Percentiles rank a stretch among this genome's conserved stretches.
These are phyloP conservation scores for Drosophila bocqueti DNA, from an alignment of 1,140 invertebrate genomes.

Conservation along the genomic window DNA sequence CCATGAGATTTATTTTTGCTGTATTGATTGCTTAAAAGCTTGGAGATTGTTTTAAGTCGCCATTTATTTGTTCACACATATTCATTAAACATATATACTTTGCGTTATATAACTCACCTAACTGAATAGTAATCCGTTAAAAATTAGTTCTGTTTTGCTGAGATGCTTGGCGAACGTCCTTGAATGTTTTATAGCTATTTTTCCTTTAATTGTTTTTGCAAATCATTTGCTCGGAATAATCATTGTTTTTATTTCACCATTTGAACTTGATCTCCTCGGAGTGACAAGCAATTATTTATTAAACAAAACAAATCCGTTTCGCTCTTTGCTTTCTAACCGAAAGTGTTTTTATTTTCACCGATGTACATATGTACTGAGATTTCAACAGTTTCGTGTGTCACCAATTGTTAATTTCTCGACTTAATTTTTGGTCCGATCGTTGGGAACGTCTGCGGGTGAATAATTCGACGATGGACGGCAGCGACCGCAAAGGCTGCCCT, in stretches of 20 bases:
- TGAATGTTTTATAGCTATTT: constrained; percentile 14
- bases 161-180: constrained; percentile 14
- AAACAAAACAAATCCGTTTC: constrained; percentile 32
- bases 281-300: constrained; percentile 34
- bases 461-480: constrained; percentile 60
- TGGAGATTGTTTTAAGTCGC: neutral
- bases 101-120: constrained; percentile 60
- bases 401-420: constrained; percentile 13
- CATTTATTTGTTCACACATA: constrained; percentile 10
- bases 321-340: constrained; percentile 5
- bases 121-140: constrained; percentile 12
- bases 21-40: neutral
- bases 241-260: constrained; percentile 65
- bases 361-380: constrained; percentile 1
- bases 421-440: constrained; percentile 54
- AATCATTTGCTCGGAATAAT: constrained; percentile 57
- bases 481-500: constrained; percentile 70
- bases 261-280: constrained; percentile 54
- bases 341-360: constrained; percentile 6
- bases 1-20: neutral
- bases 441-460: constrained; percentile 73
- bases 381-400: constrained; percentile 37
- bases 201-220: constrained; percentile 40
- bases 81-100: neutral
- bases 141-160: neutral